A percentile compares a stretch with the other conserved stretches of the same genome.
Evolutionary conservation across 2,888 invertebrate species (phyloP).

Genomic region (Nymphalis polychloros): DNA sequence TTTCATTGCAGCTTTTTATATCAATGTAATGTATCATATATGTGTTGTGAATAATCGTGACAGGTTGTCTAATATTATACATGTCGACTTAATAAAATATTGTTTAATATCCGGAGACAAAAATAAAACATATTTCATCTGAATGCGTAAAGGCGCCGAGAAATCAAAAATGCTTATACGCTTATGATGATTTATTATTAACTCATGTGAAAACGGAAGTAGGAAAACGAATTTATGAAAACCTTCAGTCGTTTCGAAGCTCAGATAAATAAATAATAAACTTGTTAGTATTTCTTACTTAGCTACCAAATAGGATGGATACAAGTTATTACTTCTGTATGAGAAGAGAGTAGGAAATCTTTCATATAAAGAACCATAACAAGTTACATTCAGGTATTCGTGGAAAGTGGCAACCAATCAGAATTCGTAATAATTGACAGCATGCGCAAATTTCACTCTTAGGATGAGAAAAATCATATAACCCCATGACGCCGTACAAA

Average conservation of each 20-base stretch:
- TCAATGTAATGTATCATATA: background rate
- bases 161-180: conserved; percentile 24
- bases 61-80: conserved; percentile 21
- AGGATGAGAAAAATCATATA: too few relatives aligned
- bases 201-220: background rate
- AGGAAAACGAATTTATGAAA: background rate
- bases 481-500: too few relatives aligned
- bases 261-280: too few relatives aligned
- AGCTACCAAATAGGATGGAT: too few relatives aligned
- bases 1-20: background rate
- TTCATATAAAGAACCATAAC: too few relatives aligned
- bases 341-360: too few relatives aligned
- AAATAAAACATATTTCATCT: conserved; percentile 29
- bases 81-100: conserved; percentile 31
- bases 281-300: too few relatives aligned
- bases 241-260: background rate
- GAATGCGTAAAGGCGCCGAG: conserved; percentile 22
- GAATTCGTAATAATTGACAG: too few relatives aligned
- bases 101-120: conserved; percentile 32
- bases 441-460: too few relatives aligned
- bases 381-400: too few relatives aligned
- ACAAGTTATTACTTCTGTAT: too few relatives aligned
- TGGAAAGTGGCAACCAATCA: too few relatives aligned
- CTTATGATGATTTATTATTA: conserved; percentile 22
- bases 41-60: conserved; percentile 8